These are phyloP conservation scores for Dinomys branickii DNA, from an alignment of 2,113 vertebrate species.

Conservation along the genomic window DNA sequence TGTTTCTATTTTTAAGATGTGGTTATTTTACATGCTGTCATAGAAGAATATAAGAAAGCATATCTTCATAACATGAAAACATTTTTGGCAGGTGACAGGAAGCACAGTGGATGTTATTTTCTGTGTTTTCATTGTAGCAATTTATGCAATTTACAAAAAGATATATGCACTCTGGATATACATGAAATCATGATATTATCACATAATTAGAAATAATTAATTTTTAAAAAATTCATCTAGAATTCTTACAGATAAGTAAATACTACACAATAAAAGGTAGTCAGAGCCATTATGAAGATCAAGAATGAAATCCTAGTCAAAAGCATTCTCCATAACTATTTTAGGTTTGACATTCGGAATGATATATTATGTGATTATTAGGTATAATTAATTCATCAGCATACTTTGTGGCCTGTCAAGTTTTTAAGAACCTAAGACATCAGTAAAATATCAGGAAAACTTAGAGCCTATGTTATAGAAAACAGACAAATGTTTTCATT, in stretches of 20 bases:
- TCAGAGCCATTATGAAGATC: slow-evolving; percentile 13
- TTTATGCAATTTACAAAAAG: background rate
- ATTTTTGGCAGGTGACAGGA: background rate
- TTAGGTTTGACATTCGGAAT: slow-evolving; percentile 73
- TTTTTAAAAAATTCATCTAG: background rate
- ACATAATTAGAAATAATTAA: background rate
- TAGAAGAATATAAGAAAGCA: background rate
- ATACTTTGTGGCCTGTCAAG: slow-evolving; percentile 46
- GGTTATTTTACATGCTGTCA: background rate
- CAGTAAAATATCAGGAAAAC: background rate
- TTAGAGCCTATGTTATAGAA: background rate
- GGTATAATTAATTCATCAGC: slow-evolving; percentile 75
- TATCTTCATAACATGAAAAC: background rate
- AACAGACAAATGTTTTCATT: background rate
- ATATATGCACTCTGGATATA: background rate
- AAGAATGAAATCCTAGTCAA: background rate
- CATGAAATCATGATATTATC: background rate
- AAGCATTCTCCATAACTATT: slow-evolving; percentile 70
- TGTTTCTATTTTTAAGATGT: background rate
- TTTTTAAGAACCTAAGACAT: slow-evolving; percentile 21
- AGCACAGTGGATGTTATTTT: background rate
- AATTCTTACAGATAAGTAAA: background rate
- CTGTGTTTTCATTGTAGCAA: background rate
- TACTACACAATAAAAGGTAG: background rate
- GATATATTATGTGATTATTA: slow-evolving; percentile 74